Percentiles rank a stretch among this genome's conserved stretches.
Conservation (phyloP, 92 coral and sea anemone species). For the Epizoanthus scotinus region DNA sequence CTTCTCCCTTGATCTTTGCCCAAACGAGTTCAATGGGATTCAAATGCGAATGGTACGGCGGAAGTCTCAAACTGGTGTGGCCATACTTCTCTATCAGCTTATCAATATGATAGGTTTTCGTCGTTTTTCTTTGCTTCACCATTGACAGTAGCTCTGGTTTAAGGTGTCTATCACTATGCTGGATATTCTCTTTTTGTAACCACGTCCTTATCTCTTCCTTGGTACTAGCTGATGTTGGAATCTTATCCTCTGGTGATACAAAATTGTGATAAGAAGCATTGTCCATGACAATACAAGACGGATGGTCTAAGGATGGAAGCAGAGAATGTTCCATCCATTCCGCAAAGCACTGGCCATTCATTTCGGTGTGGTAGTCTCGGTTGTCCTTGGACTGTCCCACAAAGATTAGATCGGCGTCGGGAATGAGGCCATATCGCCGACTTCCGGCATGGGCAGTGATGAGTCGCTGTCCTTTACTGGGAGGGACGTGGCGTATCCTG, state of each 20-base stretch:
- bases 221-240: slow-evolving; percentile 13
- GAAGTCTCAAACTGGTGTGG: background rate
- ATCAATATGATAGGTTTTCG: background rate
- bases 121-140: background rate
- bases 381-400: too few species aligned
- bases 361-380: slow-evolving; percentile 10
- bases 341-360: slow-evolving; percentile 1
- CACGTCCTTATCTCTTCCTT: background rate
- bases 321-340: background rate
- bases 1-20: background rate
- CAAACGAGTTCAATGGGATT: slow-evolving; percentile 2
- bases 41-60: slow-evolving; percentile 1
- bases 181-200: background rate
- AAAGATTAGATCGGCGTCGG: too few species aligned
- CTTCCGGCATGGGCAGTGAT: too few species aligned
- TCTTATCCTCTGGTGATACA: background rate
- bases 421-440: too few species aligned
- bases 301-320: background rate
- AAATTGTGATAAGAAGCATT: background rate
- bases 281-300: slow-evolving; percentile 8
- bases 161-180: background rate
- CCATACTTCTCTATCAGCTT: background rate
- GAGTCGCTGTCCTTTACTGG: too few species aligned
- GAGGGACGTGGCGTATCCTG: too few species aligned
- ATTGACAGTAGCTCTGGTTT: background rate